Evolutionary conservation across 23 tunicate species (phyloP).

Genomic region (Trididemnum clinides): DNA sequence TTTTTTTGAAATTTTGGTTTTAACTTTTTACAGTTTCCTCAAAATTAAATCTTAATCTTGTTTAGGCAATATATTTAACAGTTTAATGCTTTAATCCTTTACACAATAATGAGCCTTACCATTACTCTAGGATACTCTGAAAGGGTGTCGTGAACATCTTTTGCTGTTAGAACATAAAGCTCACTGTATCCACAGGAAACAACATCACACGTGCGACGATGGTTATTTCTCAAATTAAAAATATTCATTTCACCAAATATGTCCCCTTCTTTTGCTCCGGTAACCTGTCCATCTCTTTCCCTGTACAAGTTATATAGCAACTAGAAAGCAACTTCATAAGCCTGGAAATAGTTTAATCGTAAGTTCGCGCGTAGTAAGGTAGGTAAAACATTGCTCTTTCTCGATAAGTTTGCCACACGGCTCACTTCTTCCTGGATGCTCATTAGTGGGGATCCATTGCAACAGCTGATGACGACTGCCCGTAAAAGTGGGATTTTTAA

Average conservation of each 20-base stretch:
- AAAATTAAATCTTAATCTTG: neutral
- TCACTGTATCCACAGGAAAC: constrained; percentile 88
- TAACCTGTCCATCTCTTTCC: constrained; percentile 49
- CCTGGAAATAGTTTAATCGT: too few relatives aligned
- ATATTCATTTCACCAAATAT: constrained; percentile 85
- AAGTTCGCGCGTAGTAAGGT: too few relatives aligned
- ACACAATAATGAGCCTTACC: constrained; percentile 28
- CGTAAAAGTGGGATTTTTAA: too few relatives aligned
- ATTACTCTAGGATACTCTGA: constrained; percentile 50
- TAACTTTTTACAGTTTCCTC: too few relatives aligned
- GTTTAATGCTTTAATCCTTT: neutral
- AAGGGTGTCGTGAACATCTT: constrained; percentile 56
- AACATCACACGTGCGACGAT: constrained; percentile 64
- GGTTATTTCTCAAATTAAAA: constrained; percentile 32
- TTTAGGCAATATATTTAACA: neutral
- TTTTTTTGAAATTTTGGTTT: too few relatives aligned
- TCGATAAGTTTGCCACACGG: too few relatives aligned
- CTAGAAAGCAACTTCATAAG: too few relatives aligned
- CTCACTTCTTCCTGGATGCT: too few relatives aligned
- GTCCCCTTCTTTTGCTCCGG: constrained; percentile 53
- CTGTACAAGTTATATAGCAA: too few relatives aligned
- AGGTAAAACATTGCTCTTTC: too few relatives aligned
- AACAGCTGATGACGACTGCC: too few relatives aligned
- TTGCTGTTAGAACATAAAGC: constrained; percentile 49
- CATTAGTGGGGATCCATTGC: too few relatives aligned